Evolutionary conservation across 2,113 vertebrate genomes (phyloP).

Genomic region (Megaptera novaeangliae): DNA sequence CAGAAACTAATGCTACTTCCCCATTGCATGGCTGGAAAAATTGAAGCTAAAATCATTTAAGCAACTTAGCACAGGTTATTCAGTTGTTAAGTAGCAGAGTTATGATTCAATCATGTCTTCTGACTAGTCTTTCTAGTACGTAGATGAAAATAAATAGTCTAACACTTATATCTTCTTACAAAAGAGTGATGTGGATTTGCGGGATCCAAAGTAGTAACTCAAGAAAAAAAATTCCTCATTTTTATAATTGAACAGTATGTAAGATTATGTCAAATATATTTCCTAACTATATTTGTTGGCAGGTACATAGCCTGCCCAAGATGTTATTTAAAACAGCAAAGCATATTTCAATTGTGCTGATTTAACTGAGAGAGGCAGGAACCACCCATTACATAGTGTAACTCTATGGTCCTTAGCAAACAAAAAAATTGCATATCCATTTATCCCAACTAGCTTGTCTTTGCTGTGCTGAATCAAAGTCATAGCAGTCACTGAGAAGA

Average conservation of each 20-base stretch:
- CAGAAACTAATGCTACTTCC: not conserved
- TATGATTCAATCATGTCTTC: not conserved
- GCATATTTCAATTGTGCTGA: not conserved
- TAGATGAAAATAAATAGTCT: not conserved
- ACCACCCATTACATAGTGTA: not conserved
- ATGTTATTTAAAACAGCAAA: not conserved
- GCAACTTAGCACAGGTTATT: not conserved
- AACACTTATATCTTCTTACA: not conserved
- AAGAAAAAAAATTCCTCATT: not conserved
- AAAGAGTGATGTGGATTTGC: not conserved
- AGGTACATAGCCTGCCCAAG: not conserved
- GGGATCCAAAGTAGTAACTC: not conserved
- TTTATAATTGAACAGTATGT: not conserved
- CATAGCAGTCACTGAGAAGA: not conserved
- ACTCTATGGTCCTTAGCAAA: not conserved
- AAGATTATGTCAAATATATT: not conserved
- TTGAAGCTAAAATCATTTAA: not conserved
- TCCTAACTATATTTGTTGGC: not conserved
- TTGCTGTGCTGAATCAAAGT: constrained; percentile 27
- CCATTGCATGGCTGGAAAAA: not conserved
- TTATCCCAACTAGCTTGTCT: not conserved
- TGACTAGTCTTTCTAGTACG: not conserved
- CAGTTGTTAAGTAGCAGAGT: not conserved
- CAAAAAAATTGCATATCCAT: not conserved
- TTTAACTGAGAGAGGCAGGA: not conserved